Evolutionary conservation across 1,140 invertebrate species (phyloP), one percentile per base, ranked within the genome.

Genomic region (Potamilus streckersoni): DNA sequence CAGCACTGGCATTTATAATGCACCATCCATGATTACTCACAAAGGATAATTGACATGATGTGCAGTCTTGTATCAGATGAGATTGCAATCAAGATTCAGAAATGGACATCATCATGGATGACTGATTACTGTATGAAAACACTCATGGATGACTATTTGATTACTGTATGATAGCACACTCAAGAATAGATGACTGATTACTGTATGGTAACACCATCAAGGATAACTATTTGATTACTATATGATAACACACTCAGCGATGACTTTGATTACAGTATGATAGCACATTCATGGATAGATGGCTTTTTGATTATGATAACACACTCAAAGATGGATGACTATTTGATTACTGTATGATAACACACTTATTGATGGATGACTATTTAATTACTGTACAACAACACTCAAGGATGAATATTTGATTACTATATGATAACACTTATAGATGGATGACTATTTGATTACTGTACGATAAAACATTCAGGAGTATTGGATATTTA

Each of bases 91-190:
- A 59, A 65, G 56, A 62, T 60, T 20, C 23, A 23, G 2, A 80
- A 57, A 74, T 65, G 20, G 63, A 23, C 27, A 65, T 38, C 23
- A 70, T 74, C 16, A 38, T 60, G n/a, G 16, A 31, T 38, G 23
- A 31, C 55, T 74, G 72, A 65, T 68, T 73, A 71, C 62, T 64
- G 61, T 67, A 73, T 62, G 65, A 59, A 69, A 71, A 64, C 71
- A 72, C 69, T 74, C 69, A 76, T 78, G 61, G 38, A 49, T 49
- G 38, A 49, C 6, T 11, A 49, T 49, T 49, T 49, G 38, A 11
- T 11, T 49, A 49, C 38, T 49, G 38, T 49, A 49, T 49, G 38
- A 11, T 11, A 49, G 11, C 38, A 49, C 6, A 49, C 38, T 49
- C 11, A 49, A 3, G 27, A 4, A 31, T 31, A 2, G 27, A 31